Conservation (phyloP, 2,113 vertebrate genomes). For the Odocoileus virginianus region DNA sequence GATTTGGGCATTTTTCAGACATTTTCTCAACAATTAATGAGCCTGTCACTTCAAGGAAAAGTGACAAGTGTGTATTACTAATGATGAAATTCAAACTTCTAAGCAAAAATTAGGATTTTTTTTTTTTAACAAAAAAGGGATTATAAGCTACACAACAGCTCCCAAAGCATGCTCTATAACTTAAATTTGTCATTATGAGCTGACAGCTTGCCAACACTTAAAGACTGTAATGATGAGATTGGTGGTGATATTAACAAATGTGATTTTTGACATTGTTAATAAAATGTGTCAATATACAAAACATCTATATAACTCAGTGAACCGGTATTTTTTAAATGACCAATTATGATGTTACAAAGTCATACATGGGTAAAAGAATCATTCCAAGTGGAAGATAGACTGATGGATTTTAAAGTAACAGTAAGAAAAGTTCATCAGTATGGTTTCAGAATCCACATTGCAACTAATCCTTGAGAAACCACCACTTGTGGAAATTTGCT, state of each 20-base stretch:
- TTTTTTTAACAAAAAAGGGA: not conserved
- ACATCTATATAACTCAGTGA: not conserved
- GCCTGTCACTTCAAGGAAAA: not conserved
- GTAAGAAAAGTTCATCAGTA: not conserved
- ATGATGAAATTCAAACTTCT: not conserved
- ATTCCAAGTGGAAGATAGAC: not conserved
- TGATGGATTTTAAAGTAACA: not conserved
- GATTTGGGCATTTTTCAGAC: not conserved
- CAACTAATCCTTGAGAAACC: not conserved
- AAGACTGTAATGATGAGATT: not conserved
- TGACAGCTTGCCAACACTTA: not conserved
- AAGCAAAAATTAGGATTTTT: not conserved
- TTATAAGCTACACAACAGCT: not conserved
- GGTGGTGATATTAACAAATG: not conserved
- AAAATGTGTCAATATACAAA: not conserved
- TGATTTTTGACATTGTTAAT: not conserved
- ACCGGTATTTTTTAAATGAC: not conserved
- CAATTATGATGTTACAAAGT: not conserved
- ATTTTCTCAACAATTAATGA: not conserved
- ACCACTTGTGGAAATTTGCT: not conserved
- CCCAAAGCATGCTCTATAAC: not conserved
- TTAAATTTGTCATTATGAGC: not conserved
- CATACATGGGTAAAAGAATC: not conserved
- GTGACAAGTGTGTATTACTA: not conserved
- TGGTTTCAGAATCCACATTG: not conserved